Percentiles rank a stretch among this genome's conserved stretches.
These are phyloP conservation scores for Nothocercus julius DNA, from an alignment of 2,113 vertebrate genomes.

Conservation along the genomic window DNA sequence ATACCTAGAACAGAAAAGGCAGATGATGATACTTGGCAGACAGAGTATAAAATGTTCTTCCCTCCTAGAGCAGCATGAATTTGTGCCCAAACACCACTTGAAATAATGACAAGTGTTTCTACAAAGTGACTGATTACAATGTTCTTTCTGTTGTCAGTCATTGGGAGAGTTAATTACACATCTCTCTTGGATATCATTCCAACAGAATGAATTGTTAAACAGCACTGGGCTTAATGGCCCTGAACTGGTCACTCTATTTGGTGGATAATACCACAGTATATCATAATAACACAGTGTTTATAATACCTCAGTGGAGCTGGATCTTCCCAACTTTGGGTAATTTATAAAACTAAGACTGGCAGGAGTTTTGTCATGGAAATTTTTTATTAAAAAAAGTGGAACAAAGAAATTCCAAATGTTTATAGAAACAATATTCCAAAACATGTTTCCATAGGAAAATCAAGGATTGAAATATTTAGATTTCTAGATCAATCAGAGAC, in stretches of 20 bases:
- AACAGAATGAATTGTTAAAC: slow-evolving; percentile 30
- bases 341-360: not conserved
- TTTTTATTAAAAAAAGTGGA: slow-evolving; percentile 13
- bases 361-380: not conserved
- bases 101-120: slow-evolving; percentile 12
- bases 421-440: not conserved
- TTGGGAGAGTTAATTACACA: slow-evolving; percentile 26
- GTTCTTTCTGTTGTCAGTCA: slow-evolving; percentile 59
- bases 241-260: slow-evolving; percentile 22
- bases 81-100: not conserved
- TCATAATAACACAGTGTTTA: not conserved
- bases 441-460: not conserved
- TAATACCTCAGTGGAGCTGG: not conserved
- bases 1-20: not conserved
- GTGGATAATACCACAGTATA: not conserved
- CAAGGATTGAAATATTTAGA: not conserved
- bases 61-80: not conserved
- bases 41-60: not conserved
- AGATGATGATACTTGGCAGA: not conserved
- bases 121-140: slow-evolving; percentile 42
- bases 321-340: not conserved
- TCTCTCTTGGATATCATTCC: slow-evolving; percentile 22
- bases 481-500: not conserved
- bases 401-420: not conserved
- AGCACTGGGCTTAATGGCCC: slow-evolving; percentile 35